phyloP scores from a whole-genome alignment of 2,888 invertebrate species.

The Malthinus flaveolus region DNA sequence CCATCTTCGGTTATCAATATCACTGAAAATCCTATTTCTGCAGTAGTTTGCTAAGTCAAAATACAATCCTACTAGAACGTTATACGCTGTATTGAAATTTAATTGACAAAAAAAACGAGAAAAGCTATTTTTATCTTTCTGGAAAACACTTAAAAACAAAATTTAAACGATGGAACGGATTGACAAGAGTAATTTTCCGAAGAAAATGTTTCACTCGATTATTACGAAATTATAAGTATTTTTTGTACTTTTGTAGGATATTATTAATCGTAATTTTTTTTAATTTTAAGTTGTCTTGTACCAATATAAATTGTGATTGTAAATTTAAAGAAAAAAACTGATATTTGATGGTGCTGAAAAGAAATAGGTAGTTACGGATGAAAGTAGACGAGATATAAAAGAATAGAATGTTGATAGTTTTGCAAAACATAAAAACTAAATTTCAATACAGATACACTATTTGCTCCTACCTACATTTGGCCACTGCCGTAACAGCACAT shows the following conservation, averaged over 20 bases:
- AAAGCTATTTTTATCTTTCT: not conserved
- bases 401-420: not conserved
- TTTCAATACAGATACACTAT: conserved; percentile 52
- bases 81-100: conserved; percentile 45
- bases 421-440: conserved; percentile 37
- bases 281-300: no score
- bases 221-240: no score
- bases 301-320: no score
- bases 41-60: conserved; percentile 68
- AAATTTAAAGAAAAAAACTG: not conserved
- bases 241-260: no score
- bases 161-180: not conserved
- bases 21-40: conserved; percentile 79
- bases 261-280: no score
- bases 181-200: not conserved
- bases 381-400: not conserved
- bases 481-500: conserved; percentile 48
- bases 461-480: conserved; percentile 40
- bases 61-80: conserved; percentile 23
- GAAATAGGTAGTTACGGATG: not conserved
- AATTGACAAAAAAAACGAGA: conserved; percentile 5
- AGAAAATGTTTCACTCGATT: not conserved
- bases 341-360: conserved; percentile 5
- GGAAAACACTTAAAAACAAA: not conserved
- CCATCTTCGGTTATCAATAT: conserved; percentile 71